Percentiles rank a stretch among this genome's conserved stretches.
These are phyloP conservation scores for Drosophila hamatofila DNA, from an alignment of 2,888 invertebrate species.

Conservation along the genomic window DNA sequence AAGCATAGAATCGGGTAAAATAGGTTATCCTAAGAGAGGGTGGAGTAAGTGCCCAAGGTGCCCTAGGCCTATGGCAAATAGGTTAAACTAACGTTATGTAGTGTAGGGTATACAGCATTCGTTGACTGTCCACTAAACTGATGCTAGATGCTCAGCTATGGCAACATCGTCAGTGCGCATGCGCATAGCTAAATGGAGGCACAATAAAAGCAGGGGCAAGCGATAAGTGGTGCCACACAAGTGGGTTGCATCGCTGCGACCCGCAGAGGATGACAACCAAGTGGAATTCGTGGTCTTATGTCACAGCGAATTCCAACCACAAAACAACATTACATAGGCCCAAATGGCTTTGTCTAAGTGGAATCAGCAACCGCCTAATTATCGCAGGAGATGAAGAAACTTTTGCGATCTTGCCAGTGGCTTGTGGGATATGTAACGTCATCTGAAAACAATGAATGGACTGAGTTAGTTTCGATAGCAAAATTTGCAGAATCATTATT, in stretches of 20 bases:
- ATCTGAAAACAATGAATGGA: conserved; percentile 25
- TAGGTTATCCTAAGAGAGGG: not conserved
- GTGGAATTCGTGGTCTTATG: conserved; percentile 11
- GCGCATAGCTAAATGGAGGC: not conserved
- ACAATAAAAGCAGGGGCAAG: not conserved
- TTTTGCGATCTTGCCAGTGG: conserved; percentile 13
- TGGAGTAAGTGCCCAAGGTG: too few species aligned
- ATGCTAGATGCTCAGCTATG: conserved; percentile 19
- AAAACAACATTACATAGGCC: not conserved
- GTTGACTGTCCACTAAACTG: not conserved
- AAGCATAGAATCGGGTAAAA: not conserved
- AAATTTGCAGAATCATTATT: conserved; percentile 16
- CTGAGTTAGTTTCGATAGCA: conserved; percentile 17
- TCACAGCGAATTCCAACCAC: conserved; percentile 4
- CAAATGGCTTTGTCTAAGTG: not conserved
- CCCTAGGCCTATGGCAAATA: too few species aligned
- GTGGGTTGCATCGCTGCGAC: conserved; percentile 13
- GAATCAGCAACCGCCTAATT: not conserved
- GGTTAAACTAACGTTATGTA: not conserved
- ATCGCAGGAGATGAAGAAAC: conserved; percentile 9
- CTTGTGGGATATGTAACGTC: conserved; percentile 6
- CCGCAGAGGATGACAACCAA: conserved; percentile 20
- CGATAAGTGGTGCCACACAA: conserved; percentile 27
- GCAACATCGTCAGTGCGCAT: conserved; percentile 31
- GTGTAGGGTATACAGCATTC: not conserved